Base-by-base conservation (phyloP, 2,888 invertebrate genomes). In the Drosophila phalerata region DNA sequence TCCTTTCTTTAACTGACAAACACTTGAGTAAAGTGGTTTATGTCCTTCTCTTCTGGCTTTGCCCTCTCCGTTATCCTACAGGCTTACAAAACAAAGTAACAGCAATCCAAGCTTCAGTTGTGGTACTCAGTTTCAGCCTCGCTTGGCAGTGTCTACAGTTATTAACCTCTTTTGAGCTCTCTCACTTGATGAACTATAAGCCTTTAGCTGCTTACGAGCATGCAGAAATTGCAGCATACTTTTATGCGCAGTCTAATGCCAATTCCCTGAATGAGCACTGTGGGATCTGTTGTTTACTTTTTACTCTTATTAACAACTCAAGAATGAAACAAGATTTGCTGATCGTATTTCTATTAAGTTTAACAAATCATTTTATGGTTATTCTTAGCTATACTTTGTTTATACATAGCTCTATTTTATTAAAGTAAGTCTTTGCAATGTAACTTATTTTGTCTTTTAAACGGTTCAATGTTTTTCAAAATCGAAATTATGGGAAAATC, bases 121-220 rank as follows among this genome's bases (percentile, higher is more conserved):
- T 60, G 30, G 45, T 40, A 25, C 58, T 65, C 47, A 65, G 57
- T 53, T 65, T 62, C 53, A 57, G 63, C 71, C 38, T 56, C 40
- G 56, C 47, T 60, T 45, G 51, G 13, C 61, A 47, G 47, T 61
- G 53, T 69, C 48, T 61, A 53, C 62, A 63, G 73, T 78, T 83
- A 82, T 85, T 83, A 82, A 78, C 78, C 85, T 76, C 70, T 68
- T 76, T 75, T 51, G 43, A 62, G 66, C 67, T 47, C 62, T 47
- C 63, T 58, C 62, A 43, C 63, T 58, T 77, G 75, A 65, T 68
- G 49, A 82, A 69, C 85, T 63, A 51, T 65, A 69, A 73, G 61
- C 77, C 49, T 47, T 69, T 55, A 66, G 65, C 70, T 56, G 57
- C 64, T 76, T 79, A 45, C 42, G 47, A 42, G 19, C n/a, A 58